Evolutionary conservation across 2,888 invertebrate genomes (phyloP), one percentile per base, ranked within the genome.

Genomic region (Philhelius pedissequus): DNA sequence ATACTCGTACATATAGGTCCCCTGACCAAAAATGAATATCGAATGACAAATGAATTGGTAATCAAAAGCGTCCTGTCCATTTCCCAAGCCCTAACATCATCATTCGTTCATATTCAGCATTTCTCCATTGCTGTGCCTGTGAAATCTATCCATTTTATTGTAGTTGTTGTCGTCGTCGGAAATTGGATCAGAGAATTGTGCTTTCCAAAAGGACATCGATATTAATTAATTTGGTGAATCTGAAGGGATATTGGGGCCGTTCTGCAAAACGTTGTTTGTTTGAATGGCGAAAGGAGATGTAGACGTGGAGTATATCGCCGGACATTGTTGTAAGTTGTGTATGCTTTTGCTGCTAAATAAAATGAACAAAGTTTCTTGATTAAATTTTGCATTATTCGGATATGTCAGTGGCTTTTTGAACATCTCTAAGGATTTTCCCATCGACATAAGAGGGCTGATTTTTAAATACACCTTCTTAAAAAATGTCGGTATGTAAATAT

Each of bases 161-260:
- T 56, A 56, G 56, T 71, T 73, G 64, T 70, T 70, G 43, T 15
- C 68, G 66, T 79, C 79, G 84, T 84, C 80, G 80, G 71, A 84
- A 84, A 84, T 84, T 84, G 84, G 84, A 84, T 80, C 84, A 80
- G 84, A 84, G 84, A 80, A 84, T 84, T 80, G 84, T 80, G 84
- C 79, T 79, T 80, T 80, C 80, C 84, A 84, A 84, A 84, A 84
- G 79, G 84, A 84, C 84, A 84, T 84, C 84, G 84, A 84, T 84
- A 80, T 84, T 84, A 84, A 84, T 84, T 84, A 84, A 84, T 84
- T 80, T 84, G 84, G 75, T 80, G 71, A 75, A 76, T 35, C 80
- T 73, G 68, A 84, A 71, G 80, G 80, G 84, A 78, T 77, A 74
- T 83, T 71, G 73, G 82, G 82, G 35, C 60, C 40, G 71, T 60